A percentile compares a stretch with the other conserved stretches of the same genome.
These are phyloP conservation scores for Catharus ustulatus DNA, from an alignment of 2,797 vertebrate genomes.

Conservation along the genomic window DNA sequence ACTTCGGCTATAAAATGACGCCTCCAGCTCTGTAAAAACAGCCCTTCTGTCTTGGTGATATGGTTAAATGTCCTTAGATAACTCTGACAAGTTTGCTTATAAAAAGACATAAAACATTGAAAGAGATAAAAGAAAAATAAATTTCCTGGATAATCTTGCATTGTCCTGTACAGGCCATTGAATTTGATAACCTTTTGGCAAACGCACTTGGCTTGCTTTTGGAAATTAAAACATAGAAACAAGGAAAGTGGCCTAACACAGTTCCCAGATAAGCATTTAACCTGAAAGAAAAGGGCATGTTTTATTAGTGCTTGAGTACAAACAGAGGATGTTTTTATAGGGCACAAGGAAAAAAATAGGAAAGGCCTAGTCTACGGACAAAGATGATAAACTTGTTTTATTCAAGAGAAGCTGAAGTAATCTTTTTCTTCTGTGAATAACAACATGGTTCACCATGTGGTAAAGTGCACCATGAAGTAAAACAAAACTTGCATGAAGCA, in stretches of 20 bases:
- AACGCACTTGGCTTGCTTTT: not conserved
- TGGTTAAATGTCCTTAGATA: not conserved
- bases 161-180: not conserved
- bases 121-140: not conserved
- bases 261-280: not conserved
- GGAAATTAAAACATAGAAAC: not conserved
- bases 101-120: not conserved
- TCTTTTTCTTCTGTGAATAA: not conserved
- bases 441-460: not conserved
- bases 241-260: not conserved
- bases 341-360: not conserved
- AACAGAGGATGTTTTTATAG: not conserved
- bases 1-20: not conserved
- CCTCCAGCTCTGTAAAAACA: not conserved
- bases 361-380: not conserved
- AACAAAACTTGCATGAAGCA: not conserved
- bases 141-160: not conserved
- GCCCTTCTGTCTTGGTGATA: not conserved
- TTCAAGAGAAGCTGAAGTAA: not conserved
- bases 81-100: not conserved
- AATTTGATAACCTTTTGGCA: slow-evolving; percentile 11
- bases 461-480: not conserved
- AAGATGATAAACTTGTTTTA: not conserved
- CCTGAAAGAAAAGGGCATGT: not conserved
- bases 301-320: not conserved